These are phyloP conservation scores for Monarcha castaneiventris DNA, from an alignment of 2,113 vertebrate genomes.

Conservation along the genomic window DNA sequence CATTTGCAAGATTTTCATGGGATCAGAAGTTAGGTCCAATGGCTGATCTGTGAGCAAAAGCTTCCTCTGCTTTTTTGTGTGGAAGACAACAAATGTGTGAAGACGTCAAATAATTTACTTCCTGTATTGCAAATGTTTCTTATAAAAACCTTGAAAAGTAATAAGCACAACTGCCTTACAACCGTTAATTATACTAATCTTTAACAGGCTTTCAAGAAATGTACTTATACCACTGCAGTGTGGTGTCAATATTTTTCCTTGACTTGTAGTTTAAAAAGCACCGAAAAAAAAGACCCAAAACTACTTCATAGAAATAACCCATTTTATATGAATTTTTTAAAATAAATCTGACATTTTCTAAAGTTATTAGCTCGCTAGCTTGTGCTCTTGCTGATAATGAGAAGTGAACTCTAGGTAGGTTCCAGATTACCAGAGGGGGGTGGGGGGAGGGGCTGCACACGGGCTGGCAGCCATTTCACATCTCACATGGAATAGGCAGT, in stretches of 20 bases:
- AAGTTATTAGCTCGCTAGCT: neutral
- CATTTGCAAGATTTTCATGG: neutral
- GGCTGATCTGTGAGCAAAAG: neutral
- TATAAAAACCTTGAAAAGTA: neutral
- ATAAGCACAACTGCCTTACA: neutral
- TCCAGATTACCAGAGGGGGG: neutral
- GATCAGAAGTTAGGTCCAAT: neutral
- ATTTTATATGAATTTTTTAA: neutral
- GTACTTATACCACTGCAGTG: neutral
- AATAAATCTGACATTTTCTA: neutral
- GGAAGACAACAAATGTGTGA: neutral
- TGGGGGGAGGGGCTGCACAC: no score
- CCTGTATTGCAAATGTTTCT: neutral
- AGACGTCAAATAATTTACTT: neutral
- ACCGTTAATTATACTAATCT: neutral
- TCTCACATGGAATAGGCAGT: neutral
- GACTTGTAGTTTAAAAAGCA: neutral
- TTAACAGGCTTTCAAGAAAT: neutral
- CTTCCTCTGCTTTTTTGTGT: neutral
- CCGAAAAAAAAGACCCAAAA: neutral
- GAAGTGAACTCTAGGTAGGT: neutral
- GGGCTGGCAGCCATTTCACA: fast-evolving
- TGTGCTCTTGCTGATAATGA: neutral
- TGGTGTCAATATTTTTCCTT: neutral
- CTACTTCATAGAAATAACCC: neutral